phyloP scores from a whole-genome alignment of 1,140 invertebrate genomes.

The Platyscapa corneri region DNA sequence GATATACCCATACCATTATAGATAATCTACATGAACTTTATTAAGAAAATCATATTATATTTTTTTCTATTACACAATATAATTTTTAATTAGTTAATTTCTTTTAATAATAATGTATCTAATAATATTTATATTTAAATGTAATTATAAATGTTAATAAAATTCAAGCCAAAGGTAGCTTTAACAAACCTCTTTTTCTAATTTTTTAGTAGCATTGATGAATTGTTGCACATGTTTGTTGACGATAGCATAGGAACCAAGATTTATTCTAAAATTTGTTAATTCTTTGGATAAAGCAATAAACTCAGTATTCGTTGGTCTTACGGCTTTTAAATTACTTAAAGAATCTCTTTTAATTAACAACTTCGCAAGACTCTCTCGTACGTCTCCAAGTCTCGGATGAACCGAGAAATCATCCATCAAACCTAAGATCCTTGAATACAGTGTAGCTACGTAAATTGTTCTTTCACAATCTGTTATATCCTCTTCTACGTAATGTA shows the following conservation, averaged over 20 bases:
- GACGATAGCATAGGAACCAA: conserved; percentile 58
- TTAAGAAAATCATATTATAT: no score
- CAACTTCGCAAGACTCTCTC: conserved; percentile 56
- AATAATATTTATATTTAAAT: background rate
- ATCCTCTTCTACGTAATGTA: conserved; percentile 80
- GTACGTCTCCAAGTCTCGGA: conserved; percentile 54
- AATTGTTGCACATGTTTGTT: conserved; percentile 55
- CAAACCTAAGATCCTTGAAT: conserved; percentile 58
- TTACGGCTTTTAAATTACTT: conserved; percentile 71
- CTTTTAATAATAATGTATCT: no score
- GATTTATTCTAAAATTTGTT: conserved; percentile 56
- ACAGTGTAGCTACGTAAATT: conserved; percentile 58
- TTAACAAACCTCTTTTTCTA: conserved; percentile 41
- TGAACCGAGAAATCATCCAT: conserved; percentile 37
- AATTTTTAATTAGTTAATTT: no score
- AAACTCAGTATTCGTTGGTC: conserved; percentile 77
- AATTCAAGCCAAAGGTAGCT: background rate
- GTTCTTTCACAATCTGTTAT: conserved; percentile 66
- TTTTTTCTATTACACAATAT: no score
- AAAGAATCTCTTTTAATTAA: conserved; percentile 56
- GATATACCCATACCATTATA: no score
- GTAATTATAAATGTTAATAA: background rate
- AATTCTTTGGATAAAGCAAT: conserved; percentile 68
- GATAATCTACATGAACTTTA: no score
- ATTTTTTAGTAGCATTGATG: background rate